phyloP scores from a whole-genome alignment of 2,113 vertebrate genomes.

The Nycticorax nycticorax region DNA sequence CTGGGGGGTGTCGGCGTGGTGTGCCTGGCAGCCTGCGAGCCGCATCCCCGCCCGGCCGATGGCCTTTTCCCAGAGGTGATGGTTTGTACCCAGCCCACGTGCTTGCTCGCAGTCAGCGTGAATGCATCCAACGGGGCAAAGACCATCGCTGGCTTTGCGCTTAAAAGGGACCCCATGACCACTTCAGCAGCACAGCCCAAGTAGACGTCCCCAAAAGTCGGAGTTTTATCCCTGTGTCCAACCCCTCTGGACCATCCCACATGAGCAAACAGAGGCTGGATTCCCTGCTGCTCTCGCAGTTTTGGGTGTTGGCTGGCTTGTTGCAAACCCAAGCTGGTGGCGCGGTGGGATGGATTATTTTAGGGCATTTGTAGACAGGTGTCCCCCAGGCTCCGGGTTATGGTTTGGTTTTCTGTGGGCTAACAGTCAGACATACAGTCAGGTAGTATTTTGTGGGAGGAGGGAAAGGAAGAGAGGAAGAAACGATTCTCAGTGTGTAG shows the following conservation, averaged over 20 bases:
- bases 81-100: neutral
- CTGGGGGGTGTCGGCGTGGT: rapidly evolving
- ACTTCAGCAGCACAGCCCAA: neutral
- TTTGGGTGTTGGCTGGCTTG: neutral
- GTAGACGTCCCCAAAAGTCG: neutral
- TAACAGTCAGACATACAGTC: neutral
- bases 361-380: neutral
- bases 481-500: neutral
- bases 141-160: rapidly evolving
- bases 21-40: neutral
- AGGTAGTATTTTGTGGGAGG: neutral
- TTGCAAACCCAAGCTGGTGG: neutral
- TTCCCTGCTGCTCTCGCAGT: neutral
- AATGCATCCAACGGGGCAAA: rapidly evolving
- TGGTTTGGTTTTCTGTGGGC: neutral
- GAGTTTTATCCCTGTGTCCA: neutral
- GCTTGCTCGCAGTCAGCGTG: neutral
- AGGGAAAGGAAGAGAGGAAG: neutral
- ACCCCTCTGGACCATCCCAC: neutral
- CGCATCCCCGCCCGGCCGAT: rapidly evolving
- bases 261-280: neutral
- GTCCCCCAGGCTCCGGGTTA: neutral
- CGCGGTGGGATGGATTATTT: rapidly evolving
- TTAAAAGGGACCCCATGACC: neutral
- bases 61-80: neutral